Evolutionary conservation across 2,888 invertebrate species (phyloP).

Genomic region (Lasioglossum calceatum): DNA sequence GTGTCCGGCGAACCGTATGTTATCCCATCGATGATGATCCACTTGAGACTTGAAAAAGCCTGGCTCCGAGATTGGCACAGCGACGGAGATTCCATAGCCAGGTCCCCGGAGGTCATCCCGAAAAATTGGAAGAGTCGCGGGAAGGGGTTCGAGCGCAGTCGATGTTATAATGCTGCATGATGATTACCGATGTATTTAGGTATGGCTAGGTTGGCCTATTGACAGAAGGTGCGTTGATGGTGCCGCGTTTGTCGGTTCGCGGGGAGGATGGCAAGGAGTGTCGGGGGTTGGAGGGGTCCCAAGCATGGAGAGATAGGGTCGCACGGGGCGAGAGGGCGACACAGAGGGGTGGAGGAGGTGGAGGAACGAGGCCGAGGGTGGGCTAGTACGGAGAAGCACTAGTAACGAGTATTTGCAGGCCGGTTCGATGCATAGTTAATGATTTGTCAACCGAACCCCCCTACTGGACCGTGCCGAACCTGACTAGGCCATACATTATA

Average conservation of each 20-base stretch:
- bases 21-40: background rate
- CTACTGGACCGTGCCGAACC: slow-evolving; percentile 79
- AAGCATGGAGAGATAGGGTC: slow-evolving; percentile 48
- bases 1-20: no score
- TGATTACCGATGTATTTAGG: slow-evolving; percentile 76
- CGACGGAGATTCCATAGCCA: no score
- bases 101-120: no score
- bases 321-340: slow-evolving; percentile 41
- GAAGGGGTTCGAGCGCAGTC: background rate
- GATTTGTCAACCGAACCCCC: slow-evolving; percentile 83
- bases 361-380: slow-evolving; percentile 63
- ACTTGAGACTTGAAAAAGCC: background rate
- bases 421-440: slow-evolving; percentile 84
- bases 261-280: slow-evolving; percentile 48
- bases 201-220: slow-evolving; percentile 62
- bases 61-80: no score
- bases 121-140: background rate
- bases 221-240: slow-evolving; percentile 61
- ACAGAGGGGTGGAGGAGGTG: slow-evolving; percentile 26
- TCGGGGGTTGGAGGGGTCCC: slow-evolving; percentile 30
- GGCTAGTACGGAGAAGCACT: slow-evolving; percentile 77
- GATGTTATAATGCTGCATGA: slow-evolving; percentile 73
- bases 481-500: slow-evolving; percentile 83
- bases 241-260: slow-evolving; percentile 59
- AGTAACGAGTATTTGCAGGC: slow-evolving; percentile 84